Evolutionary conservation across 2,888 invertebrate species (phyloP), one percentile per base, ranked within the genome.

Genomic region (Dryadula phaetusa): DNA sequence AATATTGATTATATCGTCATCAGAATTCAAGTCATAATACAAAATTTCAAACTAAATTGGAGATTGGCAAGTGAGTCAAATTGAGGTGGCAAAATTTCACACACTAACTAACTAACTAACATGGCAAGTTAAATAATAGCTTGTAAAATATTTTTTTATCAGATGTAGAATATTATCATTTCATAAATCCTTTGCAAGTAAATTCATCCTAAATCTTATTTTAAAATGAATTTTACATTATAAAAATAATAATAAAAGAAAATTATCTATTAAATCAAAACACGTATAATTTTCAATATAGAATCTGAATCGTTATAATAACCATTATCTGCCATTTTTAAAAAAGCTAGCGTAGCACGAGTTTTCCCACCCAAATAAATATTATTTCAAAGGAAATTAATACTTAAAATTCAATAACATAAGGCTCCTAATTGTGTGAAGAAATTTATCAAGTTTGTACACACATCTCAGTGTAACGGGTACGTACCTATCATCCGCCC

Each of bases 401-500:
- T 0, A 8, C 18, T 56, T 56, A 40, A 28, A 16, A 0, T 0
- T 1, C 0, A 8, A 8, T 0, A 3, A 32, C 4, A 52, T 16
- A 52, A 16, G 28, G 52, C 1, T 32, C 10, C 1, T 14, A n/a
- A 63, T 44, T 14, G 20, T 2, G 20, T 53, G 6, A 44, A 34
- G 16, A 42, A 1, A 44, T 22, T 52, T 54, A 3, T 7, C 2
- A 22, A 44, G 3, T 7, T 44, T 42, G 4, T 34, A 16, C 44
- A 20, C 16, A 2, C 14, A 14, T 34, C 42, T 64, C 22, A 20
- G 20, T 22, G 53, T 53, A 44, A 25, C 16, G 25, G 37, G 47
- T 25, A 56, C n/a, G 44, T 62, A 64, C 62, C 71, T 58, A 65
- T 68, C 73, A 73, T 76, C 80, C 86, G 83, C 85, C 86, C 82